Evolutionary conservation across 2,888 invertebrate genomes (phyloP).

Genomic region (Trichogramma evanescens): DNA sequence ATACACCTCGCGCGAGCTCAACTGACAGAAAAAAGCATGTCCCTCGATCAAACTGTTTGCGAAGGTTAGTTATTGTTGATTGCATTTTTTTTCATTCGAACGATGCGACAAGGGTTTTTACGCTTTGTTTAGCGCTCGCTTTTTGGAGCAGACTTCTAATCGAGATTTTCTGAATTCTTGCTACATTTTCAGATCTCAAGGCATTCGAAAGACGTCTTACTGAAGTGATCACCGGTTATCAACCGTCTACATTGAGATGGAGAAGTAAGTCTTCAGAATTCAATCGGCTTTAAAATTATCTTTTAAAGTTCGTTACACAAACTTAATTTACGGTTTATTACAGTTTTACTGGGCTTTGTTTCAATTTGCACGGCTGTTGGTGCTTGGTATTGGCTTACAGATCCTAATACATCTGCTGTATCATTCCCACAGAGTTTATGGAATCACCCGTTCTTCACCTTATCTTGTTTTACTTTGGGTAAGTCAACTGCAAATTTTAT

Average conservation of each 20-base stretch:
- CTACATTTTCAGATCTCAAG: constrained; percentile 73
- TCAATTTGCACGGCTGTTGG: constrained; percentile 88
- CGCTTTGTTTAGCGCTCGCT: too few relatives aligned
- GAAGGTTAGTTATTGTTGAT: constrained; percentile 60
- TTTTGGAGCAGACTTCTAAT: too few relatives aligned
- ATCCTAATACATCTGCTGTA: constrained; percentile 86
- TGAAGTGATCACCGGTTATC: constrained; percentile 92
- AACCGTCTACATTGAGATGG: constrained; percentile 93
- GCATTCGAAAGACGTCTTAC: constrained; percentile 95
- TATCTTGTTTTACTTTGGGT: constrained; percentile 78
- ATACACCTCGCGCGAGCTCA: too few relatives aligned
- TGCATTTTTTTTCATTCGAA: neutral
- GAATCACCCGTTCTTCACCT: constrained; percentile 91
- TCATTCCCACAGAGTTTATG: constrained; percentile 84
- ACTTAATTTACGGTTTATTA: constrained; percentile 26
- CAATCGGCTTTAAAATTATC: too few relatives aligned
- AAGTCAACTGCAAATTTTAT: constrained; percentile 35
- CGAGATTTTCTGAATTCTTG: constrained; percentile 14
- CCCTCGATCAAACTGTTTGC: constrained; percentile 83
- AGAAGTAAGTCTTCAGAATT: constrained; percentile 62
- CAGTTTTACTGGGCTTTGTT: constrained; percentile 79
- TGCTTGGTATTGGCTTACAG: constrained; percentile 93
- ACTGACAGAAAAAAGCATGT: constrained; percentile 50
- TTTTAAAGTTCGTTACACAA: neutral
- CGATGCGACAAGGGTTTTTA: too few relatives aligned